phyloP scores from a whole-genome alignment of 2,797 vertebrate species.

The Eurystomus glaucurus region DNA sequence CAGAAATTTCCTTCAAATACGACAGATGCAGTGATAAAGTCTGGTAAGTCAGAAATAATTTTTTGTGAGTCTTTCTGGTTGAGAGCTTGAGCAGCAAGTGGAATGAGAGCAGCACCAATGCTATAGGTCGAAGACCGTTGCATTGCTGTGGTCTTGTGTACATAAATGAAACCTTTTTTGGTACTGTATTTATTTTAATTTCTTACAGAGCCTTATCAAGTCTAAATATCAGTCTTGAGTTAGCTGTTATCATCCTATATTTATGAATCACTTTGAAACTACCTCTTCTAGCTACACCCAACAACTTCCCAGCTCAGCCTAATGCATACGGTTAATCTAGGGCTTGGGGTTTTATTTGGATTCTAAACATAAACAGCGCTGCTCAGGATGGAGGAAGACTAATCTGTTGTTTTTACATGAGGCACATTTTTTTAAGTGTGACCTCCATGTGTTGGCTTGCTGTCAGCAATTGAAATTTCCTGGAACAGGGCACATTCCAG shows the following conservation, averaged over 20 bases:
- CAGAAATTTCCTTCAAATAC: constrained; percentile 77
- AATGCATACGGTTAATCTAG: not conserved
- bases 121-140: not conserved
- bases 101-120: not conserved
- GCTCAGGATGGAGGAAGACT: constrained; percentile 35
- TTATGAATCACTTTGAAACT: constrained; percentile 43
- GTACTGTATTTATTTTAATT: constrained; percentile 17
- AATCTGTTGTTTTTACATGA: constrained; percentile 48
- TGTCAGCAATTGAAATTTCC: constrained; percentile 61
- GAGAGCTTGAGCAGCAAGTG: not conserved
- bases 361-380: constrained; percentile 26
- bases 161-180: not conserved
- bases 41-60: constrained; percentile 76
- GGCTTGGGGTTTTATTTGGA: constrained; percentile 32
- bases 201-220: not conserved
- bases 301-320: not conserved
- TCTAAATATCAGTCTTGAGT: not conserved
- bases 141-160: not conserved
- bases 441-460: constrained; percentile 55
- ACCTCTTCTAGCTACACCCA: not conserved
- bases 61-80: not conserved
- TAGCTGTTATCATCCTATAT: not conserved
- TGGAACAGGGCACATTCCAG: constrained; percentile 63
- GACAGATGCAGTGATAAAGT: constrained; percentile 79
- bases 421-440: constrained; percentile 51